A percentile compares a stretch with the other conserved stretches of the same genome.
These are phyloP conservation scores for Microctonus aethiopoides DNA, from an alignment of 2,888 invertebrate species.

Conservation along the genomic window DNA sequence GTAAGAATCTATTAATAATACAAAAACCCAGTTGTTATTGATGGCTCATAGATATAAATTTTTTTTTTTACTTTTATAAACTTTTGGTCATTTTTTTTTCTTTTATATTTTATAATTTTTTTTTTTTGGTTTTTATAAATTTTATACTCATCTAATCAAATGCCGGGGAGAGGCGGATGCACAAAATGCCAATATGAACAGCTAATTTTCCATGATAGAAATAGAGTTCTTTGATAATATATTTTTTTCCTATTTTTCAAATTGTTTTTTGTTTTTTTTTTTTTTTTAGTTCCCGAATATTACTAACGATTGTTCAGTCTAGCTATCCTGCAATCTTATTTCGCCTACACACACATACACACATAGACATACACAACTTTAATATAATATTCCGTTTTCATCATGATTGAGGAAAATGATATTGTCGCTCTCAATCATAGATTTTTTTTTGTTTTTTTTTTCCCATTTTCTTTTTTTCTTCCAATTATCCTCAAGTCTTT, in stretches of 20 bases:
- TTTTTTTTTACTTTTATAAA: slow-evolving; percentile 24
- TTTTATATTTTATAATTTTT: not conserved
- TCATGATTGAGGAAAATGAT: not conserved
- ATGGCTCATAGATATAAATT: not conserved
- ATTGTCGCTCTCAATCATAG: not conserved
- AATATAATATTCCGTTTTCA: too few relatives aligned
- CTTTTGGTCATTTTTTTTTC: not conserved
- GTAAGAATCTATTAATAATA: not conserved
- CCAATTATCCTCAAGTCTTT: not conserved
- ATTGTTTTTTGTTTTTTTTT: not conserved
- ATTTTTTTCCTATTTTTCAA: not conserved
- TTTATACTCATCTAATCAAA: not conserved
- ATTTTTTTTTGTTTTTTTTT: slow-evolving; percentile 16
- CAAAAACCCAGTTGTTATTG: not conserved
- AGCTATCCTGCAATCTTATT: not conserved
- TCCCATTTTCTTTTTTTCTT: slow-evolving; percentile 21
- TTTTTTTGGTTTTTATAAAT: not conserved
- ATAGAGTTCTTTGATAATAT: not conserved
- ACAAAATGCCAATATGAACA: not conserved
- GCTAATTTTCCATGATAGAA: not conserved
- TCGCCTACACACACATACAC: too few relatives aligned
- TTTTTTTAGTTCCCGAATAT: not conserved
- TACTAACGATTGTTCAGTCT: too few relatives aligned
- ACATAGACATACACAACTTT: too few relatives aligned
- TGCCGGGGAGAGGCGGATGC: not conserved